These are phyloP conservation scores for Romanomermis culicivorax DNA, from an alignment of 2,888 invertebrate genomes.

Conservation along the genomic window DNA sequence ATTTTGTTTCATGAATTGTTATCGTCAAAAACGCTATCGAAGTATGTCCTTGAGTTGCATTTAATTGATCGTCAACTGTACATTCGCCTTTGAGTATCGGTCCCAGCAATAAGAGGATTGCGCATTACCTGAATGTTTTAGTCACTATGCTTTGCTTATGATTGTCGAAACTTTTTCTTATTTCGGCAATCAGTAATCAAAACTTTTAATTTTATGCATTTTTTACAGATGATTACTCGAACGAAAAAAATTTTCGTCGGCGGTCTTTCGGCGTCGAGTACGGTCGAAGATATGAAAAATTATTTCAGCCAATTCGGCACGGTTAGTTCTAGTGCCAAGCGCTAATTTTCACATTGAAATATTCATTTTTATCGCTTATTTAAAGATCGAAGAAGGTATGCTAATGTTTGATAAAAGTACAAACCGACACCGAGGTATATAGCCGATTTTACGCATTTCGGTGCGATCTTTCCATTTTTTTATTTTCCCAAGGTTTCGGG, in stretches of 20 bases:
- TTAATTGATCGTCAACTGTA: too few species aligned
- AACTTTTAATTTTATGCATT: constrained; percentile 12
- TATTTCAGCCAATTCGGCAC: constrained; percentile 97
- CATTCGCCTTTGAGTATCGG: too few species aligned
- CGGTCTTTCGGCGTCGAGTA: constrained; percentile 90
- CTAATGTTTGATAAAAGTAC: constrained; percentile 99
- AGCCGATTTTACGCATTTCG: neutral
- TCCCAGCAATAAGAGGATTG: too few species aligned
- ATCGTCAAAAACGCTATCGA: too few species aligned
- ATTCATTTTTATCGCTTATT: constrained; percentile 24
- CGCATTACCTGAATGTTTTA: too few species aligned
- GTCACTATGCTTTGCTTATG: too few species aligned
- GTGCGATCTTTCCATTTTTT: neutral
- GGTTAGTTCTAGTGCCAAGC: constrained; percentile 39
- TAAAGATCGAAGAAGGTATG: constrained; percentile 96
- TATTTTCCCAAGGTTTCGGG: constrained; percentile 60
- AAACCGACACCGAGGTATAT: constrained; percentile 77
- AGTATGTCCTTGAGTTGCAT: too few species aligned
- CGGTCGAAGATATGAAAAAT: constrained; percentile 94
- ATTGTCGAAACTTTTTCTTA: neutral
- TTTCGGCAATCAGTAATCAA: too few species aligned
- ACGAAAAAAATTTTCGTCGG: constrained; percentile 99
- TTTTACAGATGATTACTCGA: constrained; percentile 88
- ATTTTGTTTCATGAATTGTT: too few species aligned
- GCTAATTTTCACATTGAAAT: neutral